Base-by-base conservation (phyloP, 2,888 invertebrate species). In the Pyrrhia umbra region DNA sequence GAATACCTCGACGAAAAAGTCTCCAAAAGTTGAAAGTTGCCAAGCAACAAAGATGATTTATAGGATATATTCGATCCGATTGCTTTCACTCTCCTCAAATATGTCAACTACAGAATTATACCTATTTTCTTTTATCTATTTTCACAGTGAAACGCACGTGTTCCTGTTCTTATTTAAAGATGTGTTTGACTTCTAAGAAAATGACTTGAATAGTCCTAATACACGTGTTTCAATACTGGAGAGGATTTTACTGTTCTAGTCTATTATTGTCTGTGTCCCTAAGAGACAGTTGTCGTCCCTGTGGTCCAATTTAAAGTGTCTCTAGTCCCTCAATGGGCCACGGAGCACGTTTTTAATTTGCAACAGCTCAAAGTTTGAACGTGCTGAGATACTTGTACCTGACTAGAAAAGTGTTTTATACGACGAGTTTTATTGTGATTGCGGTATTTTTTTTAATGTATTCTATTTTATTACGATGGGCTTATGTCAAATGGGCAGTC, bases 321-420 rank as follows among this genome's bases (percentile, higher is more conserved):
- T 58, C 43, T 51, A 70, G 69, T 47, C 51, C 81, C 34, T 51
- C 27, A 49, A 65, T 43, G 46, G 21, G 37, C 68, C 57, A 50
- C 57, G 64, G 77, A 82, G 86, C 91, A 91, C 90, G 90, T 90
- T 85, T 88, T 90, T 90, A 84, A 91, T 90, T 88, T 85, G 79
- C 80, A 80, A 79, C 82, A 72, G 79, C 79, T 82, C 78, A 73
- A 68, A 77, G 72, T 61, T 54, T 58, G 45, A 74, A 62, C 68
- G 62, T 52, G 64, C 55, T 54, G 59, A 67, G 58, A 37, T 18
- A 16, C 10, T 34, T 50, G 18, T 49, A 46, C n/a, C n/a, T 40
- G 39, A 8, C 8, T 51, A 18, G 30, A 30, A 39, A 50, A 50
- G 25, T 30, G 43, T 46, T 68, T 50, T 50, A 60, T 39, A 30